phyloP scores from a whole-genome alignment of 2,888 invertebrate species.

The Icerya purchasi region DNA sequence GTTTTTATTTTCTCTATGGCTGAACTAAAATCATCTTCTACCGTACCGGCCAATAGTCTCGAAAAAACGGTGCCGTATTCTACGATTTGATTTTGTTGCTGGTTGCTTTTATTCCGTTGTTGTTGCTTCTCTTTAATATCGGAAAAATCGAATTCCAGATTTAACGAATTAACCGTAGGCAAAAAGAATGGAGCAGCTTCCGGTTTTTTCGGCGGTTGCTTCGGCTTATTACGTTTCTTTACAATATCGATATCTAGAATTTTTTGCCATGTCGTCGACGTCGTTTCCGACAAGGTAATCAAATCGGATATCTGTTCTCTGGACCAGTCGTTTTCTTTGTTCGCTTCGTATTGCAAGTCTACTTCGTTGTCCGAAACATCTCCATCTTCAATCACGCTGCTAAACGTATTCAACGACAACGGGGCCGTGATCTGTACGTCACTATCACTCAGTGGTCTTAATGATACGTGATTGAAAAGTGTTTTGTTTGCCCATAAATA shows the following conservation, averaged over 20 bases:
- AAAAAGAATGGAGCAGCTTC: constrained; percentile 90
- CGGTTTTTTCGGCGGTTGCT: constrained; percentile 53
- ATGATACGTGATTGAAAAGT: constrained; percentile 55
- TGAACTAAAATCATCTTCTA: constrained; percentile 31
- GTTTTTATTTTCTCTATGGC: constrained; percentile 42
- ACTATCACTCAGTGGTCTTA: constrained; percentile 39
- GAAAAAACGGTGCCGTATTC: constrained; percentile 24
- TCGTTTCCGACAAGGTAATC: constrained; percentile 22
- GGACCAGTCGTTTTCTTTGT: constrained; percentile 32
- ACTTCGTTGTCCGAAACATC: constrained; percentile 24
- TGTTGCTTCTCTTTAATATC: constrained; percentile 23
- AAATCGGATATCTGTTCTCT: constrained; percentile 41
- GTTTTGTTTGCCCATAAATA: constrained; percentile 85
- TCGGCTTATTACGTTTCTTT: constrained; percentile 74
- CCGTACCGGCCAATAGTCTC: constrained; percentile 40
- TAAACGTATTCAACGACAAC: constrained; percentile 1
- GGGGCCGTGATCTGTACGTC: constrained; percentile 22
- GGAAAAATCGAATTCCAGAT: constrained; percentile 53
- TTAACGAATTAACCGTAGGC: constrained; percentile 66
- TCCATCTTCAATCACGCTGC: constrained; percentile 14
- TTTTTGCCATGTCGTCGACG: constrained; percentile 79
- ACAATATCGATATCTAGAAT: constrained; percentile 67
- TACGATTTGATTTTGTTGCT: not conserved
- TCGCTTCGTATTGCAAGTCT: not conserved
- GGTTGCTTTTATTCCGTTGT: not conserved